Percentiles rank a stretch among this genome's conserved stretches.
phyloP scores from a whole-genome alignment of 2,797 vertebrate genomes.

The Labeo calbasu region DNA sequence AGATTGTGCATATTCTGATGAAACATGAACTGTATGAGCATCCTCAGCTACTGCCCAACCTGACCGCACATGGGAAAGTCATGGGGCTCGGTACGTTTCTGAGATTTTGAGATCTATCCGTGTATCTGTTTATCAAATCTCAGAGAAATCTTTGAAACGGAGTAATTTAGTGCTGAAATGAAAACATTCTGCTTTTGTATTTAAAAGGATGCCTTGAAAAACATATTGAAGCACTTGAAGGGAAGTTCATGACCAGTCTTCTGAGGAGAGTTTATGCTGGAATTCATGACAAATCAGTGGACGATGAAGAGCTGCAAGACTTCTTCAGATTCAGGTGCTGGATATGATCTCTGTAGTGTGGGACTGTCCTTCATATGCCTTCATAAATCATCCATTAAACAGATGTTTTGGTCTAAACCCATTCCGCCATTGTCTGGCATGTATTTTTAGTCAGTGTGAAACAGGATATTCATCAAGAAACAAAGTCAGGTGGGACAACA shows the following conservation, averaged over 20 bases:
- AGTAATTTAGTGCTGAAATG: background rate
- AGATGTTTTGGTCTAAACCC: background rate
- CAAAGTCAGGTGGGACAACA: too few relatives aligned
- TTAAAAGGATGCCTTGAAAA: constrained; percentile 74
- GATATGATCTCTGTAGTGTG: constrained; percentile 62
- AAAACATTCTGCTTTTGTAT: constrained; percentile 23
- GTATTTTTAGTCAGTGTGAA: background rate
- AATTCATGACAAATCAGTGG: constrained; percentile 70
- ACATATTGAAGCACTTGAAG: constrained; percentile 73
- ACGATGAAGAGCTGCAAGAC: constrained; percentile 73
- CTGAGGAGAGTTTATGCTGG: constrained; percentile 71
- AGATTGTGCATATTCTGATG: constrained; percentile 74
- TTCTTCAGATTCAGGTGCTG: constrained; percentile 79
- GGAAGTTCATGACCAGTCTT: constrained; percentile 68
- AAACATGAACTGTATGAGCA: constrained; percentile 73
- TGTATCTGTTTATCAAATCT: background rate
- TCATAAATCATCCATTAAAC: background rate
- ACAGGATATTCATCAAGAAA: background rate
- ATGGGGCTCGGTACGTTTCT: constrained; percentile 72
- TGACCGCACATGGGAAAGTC: constrained; percentile 73
- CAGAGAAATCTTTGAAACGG: too few relatives aligned
- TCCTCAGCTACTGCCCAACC: constrained; percentile 65
- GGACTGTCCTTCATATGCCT: background rate
- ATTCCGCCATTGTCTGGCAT: constrained; percentile 26
- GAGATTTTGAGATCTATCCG: too few relatives aligned